These are phyloP conservation scores for Myotis findleyi DNA, from an alignment of 2,797 vertebrate species.

Conservation along the genomic window DNA sequence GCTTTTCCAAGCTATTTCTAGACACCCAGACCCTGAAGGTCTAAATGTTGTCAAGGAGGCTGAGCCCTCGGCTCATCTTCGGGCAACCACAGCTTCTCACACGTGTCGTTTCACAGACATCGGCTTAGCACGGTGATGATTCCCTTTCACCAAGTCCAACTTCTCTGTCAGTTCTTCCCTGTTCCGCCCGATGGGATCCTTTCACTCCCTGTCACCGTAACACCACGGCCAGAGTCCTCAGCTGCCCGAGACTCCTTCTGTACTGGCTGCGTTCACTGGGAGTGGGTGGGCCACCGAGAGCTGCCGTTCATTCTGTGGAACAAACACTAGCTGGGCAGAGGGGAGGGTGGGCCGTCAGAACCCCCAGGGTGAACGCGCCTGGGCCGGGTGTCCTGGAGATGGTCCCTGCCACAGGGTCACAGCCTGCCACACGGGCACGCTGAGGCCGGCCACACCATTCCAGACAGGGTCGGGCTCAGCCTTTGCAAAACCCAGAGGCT, in stretches of 20 bases:
- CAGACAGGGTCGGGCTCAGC: fast-evolving
- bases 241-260: neutral
- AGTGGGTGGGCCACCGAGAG: neutral
- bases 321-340: neutral
- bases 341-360: neutral
- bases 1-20: neutral
- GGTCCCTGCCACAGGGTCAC: neutral
- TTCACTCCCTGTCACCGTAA: fast-evolving
- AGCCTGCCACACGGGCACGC: fast-evolving
- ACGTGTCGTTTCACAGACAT: neutral
- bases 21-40: neutral
- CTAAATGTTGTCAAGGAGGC: neutral
- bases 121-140: neutral
- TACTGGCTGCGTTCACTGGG: fast-evolving
- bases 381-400: neutral
- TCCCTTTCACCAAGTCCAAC: neutral
- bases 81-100: neutral
- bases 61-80: neutral
- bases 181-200: neutral
- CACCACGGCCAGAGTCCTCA: fast-evolving
- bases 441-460: neutral
- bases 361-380: neutral
- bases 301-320: neutral
- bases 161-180: neutral
- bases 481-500: neutral